Conservation (phyloP, 2,113 vertebrate species). For the Erythrocercus mccallii region DNA sequence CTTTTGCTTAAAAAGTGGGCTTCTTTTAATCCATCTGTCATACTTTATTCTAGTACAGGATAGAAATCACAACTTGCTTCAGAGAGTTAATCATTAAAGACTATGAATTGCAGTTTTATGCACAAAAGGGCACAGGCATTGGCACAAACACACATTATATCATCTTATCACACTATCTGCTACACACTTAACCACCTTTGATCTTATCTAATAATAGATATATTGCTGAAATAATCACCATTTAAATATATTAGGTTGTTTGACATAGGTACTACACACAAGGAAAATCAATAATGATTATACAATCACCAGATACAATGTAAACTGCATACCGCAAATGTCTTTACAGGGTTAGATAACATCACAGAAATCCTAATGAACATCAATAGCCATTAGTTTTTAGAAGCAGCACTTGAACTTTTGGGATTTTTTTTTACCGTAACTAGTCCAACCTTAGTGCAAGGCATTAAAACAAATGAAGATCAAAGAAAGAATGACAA, state of each 20-base stretch:
- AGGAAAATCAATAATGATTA: slow-evolving; percentile 82
- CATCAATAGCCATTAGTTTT: slow-evolving; percentile 79
- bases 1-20: slow-evolving; percentile 10
- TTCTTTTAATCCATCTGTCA: slow-evolving; percentile 52
- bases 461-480: slow-evolving; percentile 56
- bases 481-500: slow-evolving; percentile 72
- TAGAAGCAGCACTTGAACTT: slow-evolving; percentile 77
- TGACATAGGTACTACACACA: slow-evolving; percentile 77
- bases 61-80: slow-evolving; percentile 43
- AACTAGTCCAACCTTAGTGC: background rate
- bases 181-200: slow-evolving; percentile 71
- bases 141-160: slow-evolving; percentile 15
- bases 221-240: slow-evolving; percentile 77
- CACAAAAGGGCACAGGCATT: slow-evolving; percentile 25
- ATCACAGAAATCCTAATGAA: slow-evolving; percentile 73
- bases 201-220: slow-evolving; percentile 78
- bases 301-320: slow-evolving; percentile 78
- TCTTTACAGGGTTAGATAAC: slow-evolving; percentile 75
- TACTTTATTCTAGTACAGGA: slow-evolving; percentile 46
- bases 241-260: slow-evolving; percentile 83
- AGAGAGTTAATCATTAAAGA: slow-evolving; percentile 73
- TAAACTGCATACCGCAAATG: slow-evolving; percentile 72
- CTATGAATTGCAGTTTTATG: slow-evolving; percentile 21
- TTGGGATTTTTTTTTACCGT: slow-evolving; percentile 19
- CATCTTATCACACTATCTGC: slow-evolving; percentile 59